Evolutionary conservation across 2,797 vertebrate genomes (phyloP).

Genomic region (Pseudopleuronectes americanus): DNA sequence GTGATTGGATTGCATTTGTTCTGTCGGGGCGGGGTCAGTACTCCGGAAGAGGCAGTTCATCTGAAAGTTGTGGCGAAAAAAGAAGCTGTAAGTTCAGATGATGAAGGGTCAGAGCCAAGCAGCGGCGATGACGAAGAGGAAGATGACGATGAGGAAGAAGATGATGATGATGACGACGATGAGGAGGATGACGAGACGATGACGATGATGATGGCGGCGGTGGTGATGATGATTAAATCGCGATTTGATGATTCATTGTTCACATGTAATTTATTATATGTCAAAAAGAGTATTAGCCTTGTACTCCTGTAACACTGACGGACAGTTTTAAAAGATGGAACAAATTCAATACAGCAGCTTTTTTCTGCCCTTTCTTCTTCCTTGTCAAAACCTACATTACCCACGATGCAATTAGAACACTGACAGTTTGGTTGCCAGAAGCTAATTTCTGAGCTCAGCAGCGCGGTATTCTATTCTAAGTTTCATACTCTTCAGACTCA

Average conservation of each 20-base stretch:
- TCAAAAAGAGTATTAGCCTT: background rate
- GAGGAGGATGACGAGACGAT: constrained; percentile 17
- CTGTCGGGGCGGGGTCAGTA: constrained; percentile 41
- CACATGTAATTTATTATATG: no score
- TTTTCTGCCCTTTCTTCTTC: background rate
- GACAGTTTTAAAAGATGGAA: background rate
- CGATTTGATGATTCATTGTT: no score
- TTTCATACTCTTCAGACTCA: no score
- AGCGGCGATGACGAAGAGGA: constrained; percentile 58
- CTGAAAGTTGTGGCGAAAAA: constrained; percentile 35
- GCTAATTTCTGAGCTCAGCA: no score
- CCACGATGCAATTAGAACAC: background rate
- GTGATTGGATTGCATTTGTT: constrained; percentile 19
- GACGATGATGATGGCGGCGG: constrained; percentile 15
- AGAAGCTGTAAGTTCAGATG: constrained; percentile 57
- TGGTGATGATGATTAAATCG: constrained; percentile 2
- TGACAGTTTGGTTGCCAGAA: background rate
- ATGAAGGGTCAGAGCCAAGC: constrained; percentile 59
- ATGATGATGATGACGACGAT: constrained; percentile 3
- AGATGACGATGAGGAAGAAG: constrained; percentile 6
- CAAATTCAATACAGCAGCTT: background rate
- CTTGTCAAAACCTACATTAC: constrained; percentile 5
- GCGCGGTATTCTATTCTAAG: no score
- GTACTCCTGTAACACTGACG: background rate
- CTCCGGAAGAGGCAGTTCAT: constrained; percentile 57